phyloP scores from a whole-genome alignment of 2,888 invertebrate species.

The Dioctria linearis region DNA sequence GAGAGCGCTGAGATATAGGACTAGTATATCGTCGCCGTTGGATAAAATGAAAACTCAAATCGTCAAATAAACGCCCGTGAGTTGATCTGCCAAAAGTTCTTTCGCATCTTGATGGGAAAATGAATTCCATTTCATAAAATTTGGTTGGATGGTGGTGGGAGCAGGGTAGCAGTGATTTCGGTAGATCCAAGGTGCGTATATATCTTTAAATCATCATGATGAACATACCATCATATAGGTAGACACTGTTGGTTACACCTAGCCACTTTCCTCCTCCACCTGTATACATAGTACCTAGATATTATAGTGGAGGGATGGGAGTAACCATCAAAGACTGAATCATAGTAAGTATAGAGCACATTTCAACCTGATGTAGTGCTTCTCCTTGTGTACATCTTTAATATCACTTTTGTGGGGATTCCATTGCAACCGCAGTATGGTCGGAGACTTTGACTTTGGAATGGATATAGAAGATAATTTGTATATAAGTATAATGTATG shows the following conservation, averaged over 20 bases:
- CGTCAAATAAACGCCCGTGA: conserved; percentile 18
- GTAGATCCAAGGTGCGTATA: conserved; percentile 20
- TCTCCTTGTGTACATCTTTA: conserved; percentile 23
- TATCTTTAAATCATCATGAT: conserved; percentile 41
- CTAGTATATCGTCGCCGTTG: background rate
- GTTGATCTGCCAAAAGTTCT: conserved; percentile 37
- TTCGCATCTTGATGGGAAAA: conserved; percentile 22
- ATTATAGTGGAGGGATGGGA: conserved; percentile 1
- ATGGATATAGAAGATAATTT: conserved; percentile 33
- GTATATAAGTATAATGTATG: conserved; percentile 1
- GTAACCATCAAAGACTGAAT: background rate
- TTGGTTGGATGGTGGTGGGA: background rate
- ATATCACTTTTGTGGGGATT: conserved; percentile 37
- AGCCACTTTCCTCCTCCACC: conserved; percentile 10
- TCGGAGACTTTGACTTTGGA: background rate
- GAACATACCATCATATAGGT: conserved; percentile 16
- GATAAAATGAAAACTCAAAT: conserved; percentile 20
- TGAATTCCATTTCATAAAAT: background rate
- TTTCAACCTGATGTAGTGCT: conserved; percentile 11
- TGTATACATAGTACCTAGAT: too few relatives aligned
- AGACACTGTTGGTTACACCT: conserved; percentile 20
- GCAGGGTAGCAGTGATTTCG: conserved; percentile 18
- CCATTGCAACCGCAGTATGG: conserved; percentile 39
- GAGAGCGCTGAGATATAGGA: too few relatives aligned
- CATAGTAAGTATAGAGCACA: background rate